These are phyloP conservation scores for Sympetrum striolatum DNA, from an alignment of 2,888 invertebrate genomes.

Conservation along the genomic window DNA sequence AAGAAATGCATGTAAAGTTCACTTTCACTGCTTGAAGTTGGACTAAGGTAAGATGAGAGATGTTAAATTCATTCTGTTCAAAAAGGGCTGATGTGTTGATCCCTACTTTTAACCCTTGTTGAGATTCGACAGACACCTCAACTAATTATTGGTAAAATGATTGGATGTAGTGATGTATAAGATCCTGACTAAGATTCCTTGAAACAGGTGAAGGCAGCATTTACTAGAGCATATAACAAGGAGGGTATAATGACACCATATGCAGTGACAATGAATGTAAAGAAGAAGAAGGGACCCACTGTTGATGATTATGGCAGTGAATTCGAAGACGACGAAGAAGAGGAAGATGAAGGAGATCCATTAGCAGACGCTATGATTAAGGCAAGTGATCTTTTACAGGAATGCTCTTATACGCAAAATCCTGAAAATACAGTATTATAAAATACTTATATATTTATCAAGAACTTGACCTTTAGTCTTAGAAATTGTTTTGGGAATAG, in stretches of 20 bases:
- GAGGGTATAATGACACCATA: slow-evolving; percentile 79
- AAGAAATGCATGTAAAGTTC: no score
- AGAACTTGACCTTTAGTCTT: background rate
- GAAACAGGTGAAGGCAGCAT: slow-evolving; percentile 84
- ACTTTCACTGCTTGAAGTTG: no score
- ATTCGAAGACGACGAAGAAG: slow-evolving; percentile 3
- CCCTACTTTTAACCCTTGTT: no score
- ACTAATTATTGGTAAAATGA: background rate
- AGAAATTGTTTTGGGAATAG: background rate
- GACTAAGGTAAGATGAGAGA: no score
- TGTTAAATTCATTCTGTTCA: no score
- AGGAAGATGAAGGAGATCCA: background rate
- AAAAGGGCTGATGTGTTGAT: no score
- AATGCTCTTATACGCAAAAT: background rate
- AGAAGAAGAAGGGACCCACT: slow-evolving; percentile 65
- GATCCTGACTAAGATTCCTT: background rate
- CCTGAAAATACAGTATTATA: background rate
- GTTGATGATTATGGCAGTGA: slow-evolving; percentile 55
- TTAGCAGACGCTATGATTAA: slow-evolving; percentile 37
- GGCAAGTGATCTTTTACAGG: background rate
- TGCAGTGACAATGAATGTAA: slow-evolving; percentile 67
- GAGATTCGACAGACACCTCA: background rate
- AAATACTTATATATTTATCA: background rate
- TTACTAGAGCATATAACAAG: slow-evolving; percentile 94
- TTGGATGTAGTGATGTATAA: slow-evolving; percentile 43